These are phyloP conservation scores for Blastobasis lacticolella DNA, from an alignment of 2,888 invertebrate species.

Conservation along the genomic window DNA sequence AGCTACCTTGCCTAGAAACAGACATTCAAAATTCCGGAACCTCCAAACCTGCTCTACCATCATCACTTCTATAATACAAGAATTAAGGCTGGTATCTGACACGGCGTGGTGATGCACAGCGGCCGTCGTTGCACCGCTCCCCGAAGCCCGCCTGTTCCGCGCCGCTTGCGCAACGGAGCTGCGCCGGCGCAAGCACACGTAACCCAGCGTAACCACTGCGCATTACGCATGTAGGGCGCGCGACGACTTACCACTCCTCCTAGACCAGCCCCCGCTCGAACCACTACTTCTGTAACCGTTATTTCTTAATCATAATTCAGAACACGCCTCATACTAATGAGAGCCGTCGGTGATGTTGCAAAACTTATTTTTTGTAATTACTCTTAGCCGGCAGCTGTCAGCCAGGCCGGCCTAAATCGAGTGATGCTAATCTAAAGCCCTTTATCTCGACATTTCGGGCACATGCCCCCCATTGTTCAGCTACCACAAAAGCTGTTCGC, in stretches of 20 bases:
- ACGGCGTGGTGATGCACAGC: background rate
- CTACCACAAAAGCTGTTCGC: slow-evolving; percentile 53
- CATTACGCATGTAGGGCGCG: slow-evolving; percentile 65
- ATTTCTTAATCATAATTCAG: slow-evolving; percentile 8
- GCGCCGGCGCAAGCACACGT: slow-evolving; percentile 42
- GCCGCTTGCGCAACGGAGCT: slow-evolving; percentile 56
- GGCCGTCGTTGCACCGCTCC: slow-evolving; percentile 27
- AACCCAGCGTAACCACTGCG: slow-evolving; percentile 56
- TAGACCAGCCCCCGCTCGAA: too few species aligned
- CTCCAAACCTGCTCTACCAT: too few species aligned
- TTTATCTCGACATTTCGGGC: slow-evolving; percentile 36
- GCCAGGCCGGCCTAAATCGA: slow-evolving; percentile 4
- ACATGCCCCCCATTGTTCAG: slow-evolving; percentile 46
- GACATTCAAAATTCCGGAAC: too few species aligned
- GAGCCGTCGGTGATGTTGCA: background rate
- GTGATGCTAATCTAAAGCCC: slow-evolving; percentile 31
- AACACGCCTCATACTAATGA: slow-evolving; percentile 1
- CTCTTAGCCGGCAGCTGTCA: background rate
- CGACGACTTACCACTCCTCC: slow-evolving; percentile 8
- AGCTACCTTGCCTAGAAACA: too few species aligned
- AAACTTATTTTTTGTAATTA: slow-evolving; percentile 7
- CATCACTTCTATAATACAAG: too few species aligned
- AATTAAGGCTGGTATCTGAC: too few species aligned
- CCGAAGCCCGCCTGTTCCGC: slow-evolving; percentile 35
- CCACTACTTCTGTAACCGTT: slow-evolving; percentile 3